Base-by-base conservation (phyloP, 2,797 vertebrate species). In the Sorex maritimensis region DNA sequence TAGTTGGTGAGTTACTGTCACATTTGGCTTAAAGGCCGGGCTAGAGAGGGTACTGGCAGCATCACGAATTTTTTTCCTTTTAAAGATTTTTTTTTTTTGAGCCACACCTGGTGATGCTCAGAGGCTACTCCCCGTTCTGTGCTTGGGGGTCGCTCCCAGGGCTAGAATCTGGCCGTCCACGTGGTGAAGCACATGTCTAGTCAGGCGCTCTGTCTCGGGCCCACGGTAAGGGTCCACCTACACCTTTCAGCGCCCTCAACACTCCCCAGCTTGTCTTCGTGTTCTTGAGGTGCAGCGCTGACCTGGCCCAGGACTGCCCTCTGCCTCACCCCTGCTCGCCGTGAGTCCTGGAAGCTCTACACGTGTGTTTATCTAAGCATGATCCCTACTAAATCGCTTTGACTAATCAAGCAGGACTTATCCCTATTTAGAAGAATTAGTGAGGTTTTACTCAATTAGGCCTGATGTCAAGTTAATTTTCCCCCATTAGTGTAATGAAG, bases 381-480 rank as follows among this genome's bases (percentile, higher is more conserved):
- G 52, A 72, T 92, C 65, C 84, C 34, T 85, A 91, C 78, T 82
- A 89, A 96, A 95, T 95, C 92, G 84, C 91, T 93, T 89, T 87
- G 78, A 92, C 93, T 90, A 96, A 97, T 95, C 93, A 97, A 92
- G 91, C 93, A 96, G 74, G 93, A 89, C 92, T 95, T 87, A 87
- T 84, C 78, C 74, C 86, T 88, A 58, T 95, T 95, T 96, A 95
- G 86, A 92, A 95, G 92, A 96, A 96, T 97, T 96, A 96, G 88
- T 95, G 91, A 94, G 73, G 89, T 95, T 96, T 97, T 96, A 94
- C 92, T 92, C 93, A 92, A 95, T 97, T 96, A 95, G 65, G 83
- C 89, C 95, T 93, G 86, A 95, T 94, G 92, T 96, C 94, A 93
- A 95, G 91, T 95, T 96, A 96, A 96, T 89, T 93, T 87, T 26